Percentiles rank a stretch among this genome's conserved stretches.
phyloP scores from a whole-genome alignment of 1,140 invertebrate species.

The Venturia canescens region DNA sequence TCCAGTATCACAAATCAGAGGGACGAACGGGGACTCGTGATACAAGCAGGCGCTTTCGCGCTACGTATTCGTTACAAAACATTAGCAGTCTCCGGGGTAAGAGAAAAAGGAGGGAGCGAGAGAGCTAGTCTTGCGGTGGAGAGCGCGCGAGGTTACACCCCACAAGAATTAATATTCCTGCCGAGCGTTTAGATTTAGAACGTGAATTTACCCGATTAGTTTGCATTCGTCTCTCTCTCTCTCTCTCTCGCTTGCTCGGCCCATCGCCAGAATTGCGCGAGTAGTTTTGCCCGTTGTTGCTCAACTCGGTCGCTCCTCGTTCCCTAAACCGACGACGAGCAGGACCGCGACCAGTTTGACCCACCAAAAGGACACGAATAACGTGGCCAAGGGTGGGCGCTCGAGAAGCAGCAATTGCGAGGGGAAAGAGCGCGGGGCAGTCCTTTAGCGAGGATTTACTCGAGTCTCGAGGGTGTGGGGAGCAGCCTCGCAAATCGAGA shows the following conservation, averaged over 20 bases:
- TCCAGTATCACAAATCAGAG: conserved; percentile 51
- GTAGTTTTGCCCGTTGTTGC: neutral
- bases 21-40: conserved; percentile 40
- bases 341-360: conserved; percentile 1
- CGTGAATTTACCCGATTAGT: conserved; percentile 57
- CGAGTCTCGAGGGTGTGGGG: neutral
- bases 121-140: neutral
- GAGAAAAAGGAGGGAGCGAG: conserved; percentile 2
- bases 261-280: neutral
- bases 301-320: neutral
- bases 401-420: neutral
- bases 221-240: conserved; percentile 41
- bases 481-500: conserved; percentile 12
- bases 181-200: conserved; percentile 55
- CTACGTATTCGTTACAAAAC: conserved; percentile 41
- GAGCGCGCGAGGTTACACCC: neutral
- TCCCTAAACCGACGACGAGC: neutral
- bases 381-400: neutral
- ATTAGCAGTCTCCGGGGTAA: neutral
- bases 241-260: neutral
- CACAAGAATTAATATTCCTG: conserved; percentile 56
- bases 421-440: conserved; percentile 6
- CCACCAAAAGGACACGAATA: neutral
- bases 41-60: conserved; percentile 37
- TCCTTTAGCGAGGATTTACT: conserved; percentile 16